Base-by-base conservation (phyloP, 2,888 invertebrate species). In the Slavum lentiscoides region DNA sequence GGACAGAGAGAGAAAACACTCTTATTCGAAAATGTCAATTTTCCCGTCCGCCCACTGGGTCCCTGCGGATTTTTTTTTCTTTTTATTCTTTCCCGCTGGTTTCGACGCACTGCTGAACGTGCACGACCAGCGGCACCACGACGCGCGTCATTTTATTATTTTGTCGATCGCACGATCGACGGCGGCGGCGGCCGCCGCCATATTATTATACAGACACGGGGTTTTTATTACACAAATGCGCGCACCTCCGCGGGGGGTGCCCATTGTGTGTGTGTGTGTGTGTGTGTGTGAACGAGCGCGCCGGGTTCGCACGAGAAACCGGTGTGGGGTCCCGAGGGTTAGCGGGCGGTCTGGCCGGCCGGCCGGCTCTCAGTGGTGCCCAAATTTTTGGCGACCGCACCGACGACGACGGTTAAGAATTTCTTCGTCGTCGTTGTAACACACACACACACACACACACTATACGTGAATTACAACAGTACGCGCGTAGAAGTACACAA, bases 151-250 rank as follows among this genome's bases (percentile, higher is more conserved):
- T 49, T 55, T 59, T 76, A 70, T 62, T n/a, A n/a, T n/a, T 6
- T 21, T 11, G 43, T 11, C 43, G 43, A 43, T 30, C 30, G 30
- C 30, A 30, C 30, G 30, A 30, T 30, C 30, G 30, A 30, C 30
- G 39, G 39, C 59, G 43, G 30, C 21, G 37, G 11, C 62, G n/a
- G 19, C 23, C 23, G 49, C 39, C 23, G 58, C 64, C 21, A 49
- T 39, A 39, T 69, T 43, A 43, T 43, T 13, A 13, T 72, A 53
- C 61, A 74, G 55, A 3, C 61, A 80, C 80, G 72, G 39, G 39
- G 80, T 80, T 80, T 69, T 80, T 80, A 80, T 72, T 80, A 80
- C 80, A 80, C 80, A 80, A 70, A 80, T 80, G 72, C 80, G 80
- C 80, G 80, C 80, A 72, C 80, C 80, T 80, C 72, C 80, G 69